Percentiles rank a stretch among this genome's conserved stretches.
Evolutionary conservation across 2,888 invertebrate genomes (phyloP).

Genomic region (Netelia fuscicornis): DNA sequence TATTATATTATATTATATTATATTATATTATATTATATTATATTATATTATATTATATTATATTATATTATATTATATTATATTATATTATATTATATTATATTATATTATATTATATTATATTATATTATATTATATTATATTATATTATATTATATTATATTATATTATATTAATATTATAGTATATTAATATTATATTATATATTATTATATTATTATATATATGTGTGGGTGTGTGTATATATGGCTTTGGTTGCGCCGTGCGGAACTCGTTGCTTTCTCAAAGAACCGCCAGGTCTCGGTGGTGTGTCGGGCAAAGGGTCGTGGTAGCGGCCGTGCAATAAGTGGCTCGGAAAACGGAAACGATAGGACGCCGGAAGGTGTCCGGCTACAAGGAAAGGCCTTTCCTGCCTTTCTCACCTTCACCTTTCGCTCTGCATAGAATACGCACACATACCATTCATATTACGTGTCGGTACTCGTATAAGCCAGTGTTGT

Average conservation of each 20-base stretch:
- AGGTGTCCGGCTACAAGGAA: constrained; percentile 83
- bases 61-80: too few species aligned
- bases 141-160: too few species aligned
- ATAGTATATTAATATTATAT: too few species aligned
- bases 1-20: too few species aligned
- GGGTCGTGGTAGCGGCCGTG: constrained; percentile 68
- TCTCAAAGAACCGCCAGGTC: constrained; percentile 24
- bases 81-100: too few species aligned
- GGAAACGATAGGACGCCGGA: constrained; percentile 83
- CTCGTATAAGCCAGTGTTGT: constrained; percentile 28
- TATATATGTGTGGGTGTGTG: constrained; percentile 49
- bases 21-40: too few species aligned
- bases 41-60: too few species aligned
- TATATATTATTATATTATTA: too few species aligned
- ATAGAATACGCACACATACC: constrained; percentile 23
- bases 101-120: too few species aligned
- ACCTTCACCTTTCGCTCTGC: constrained; percentile 37
- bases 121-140: too few species aligned
- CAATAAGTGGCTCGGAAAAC: constrained; percentile 79
- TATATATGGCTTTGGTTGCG: constrained; percentile 2
- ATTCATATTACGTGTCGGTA: background rate
- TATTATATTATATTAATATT: too few species aligned
- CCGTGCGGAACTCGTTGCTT: constrained; percentile 7
- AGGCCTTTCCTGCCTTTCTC: constrained; percentile 78
- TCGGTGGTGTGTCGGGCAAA: constrained; percentile 42